phyloP scores from a whole-genome alignment of 2,113 vertebrate genomes.

The Phalacrocorax aristotelis region DNA sequence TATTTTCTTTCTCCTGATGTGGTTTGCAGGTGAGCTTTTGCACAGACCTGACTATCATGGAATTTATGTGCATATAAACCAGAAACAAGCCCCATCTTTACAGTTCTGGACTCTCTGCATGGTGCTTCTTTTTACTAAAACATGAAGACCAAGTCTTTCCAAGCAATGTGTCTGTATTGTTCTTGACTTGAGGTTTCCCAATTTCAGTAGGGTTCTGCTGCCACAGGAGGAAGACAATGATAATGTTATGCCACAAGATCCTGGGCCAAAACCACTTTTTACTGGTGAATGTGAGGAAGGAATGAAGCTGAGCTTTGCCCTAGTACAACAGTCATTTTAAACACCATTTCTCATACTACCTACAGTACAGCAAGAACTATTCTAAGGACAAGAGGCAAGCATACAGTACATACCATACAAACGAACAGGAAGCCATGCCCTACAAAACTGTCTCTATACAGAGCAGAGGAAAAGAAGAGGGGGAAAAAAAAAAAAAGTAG shows the following conservation, averaged over 20 bases:
- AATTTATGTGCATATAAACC: neutral
- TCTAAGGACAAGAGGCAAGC: neutral
- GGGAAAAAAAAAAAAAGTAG: neutral
- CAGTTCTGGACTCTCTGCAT: neutral
- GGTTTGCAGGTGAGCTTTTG: neutral
- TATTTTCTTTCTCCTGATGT: neutral
- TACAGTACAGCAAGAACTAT: neutral
- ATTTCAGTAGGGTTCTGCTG: neutral
- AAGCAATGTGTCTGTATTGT: neutral
- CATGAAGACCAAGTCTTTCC: neutral
- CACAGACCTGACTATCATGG: neutral
- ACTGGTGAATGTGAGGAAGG: neutral
- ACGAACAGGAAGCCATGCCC: neutral
- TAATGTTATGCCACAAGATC: rapidly evolving
- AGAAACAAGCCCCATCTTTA: neutral
- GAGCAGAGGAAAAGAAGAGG: neutral
- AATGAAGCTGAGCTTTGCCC: neutral
- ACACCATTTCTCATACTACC: neutral
- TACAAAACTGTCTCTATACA: neutral
- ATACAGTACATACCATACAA: neutral
- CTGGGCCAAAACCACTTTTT: neutral
- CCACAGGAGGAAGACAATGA: neutral
- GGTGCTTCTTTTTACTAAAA: neutral
- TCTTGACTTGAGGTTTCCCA: neutral
- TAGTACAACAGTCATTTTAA: neutral